A percentile compares a stretch with the other conserved stretches of the same genome.
Conservation (phyloP, 2,113 vertebrate species). For the Lonchura striata region DNA sequence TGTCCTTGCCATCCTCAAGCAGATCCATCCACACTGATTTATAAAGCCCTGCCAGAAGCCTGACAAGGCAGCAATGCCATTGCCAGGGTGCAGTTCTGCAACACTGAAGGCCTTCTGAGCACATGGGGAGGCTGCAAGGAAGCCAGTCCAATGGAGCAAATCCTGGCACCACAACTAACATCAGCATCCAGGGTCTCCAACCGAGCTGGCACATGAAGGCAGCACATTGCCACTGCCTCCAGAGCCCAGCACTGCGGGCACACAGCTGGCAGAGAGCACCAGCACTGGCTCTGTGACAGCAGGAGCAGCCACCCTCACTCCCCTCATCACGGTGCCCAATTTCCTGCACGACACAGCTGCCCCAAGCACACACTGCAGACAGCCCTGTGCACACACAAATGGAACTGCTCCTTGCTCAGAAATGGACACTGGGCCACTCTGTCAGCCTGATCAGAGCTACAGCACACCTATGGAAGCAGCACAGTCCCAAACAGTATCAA, state of each 20-base stretch:
- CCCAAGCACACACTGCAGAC: neutral
- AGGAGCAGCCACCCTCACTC: neutral
- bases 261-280: neutral
- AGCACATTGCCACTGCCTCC: neutral
- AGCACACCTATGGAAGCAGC: neutral
- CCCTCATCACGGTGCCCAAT: neutral
- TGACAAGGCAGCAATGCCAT: neutral
- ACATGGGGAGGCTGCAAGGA: neutral
- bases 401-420: neutral
- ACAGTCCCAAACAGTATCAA: neutral
- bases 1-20: neutral
- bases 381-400: accelerated
- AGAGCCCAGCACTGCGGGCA: neutral
- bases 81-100: neutral
- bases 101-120: neutral
- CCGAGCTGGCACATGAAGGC: neutral
- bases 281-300: neutral
- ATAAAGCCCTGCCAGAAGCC: neutral
- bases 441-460: neutral
- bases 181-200: neutral
- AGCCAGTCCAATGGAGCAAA: neutral
- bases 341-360: accelerated
- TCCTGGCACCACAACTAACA: accelerated
- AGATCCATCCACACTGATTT: neutral
- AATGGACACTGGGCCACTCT: neutral